phyloP scores from a whole-genome alignment of 2,888 invertebrate genomes.

The Stomorhina lunata region DNA sequence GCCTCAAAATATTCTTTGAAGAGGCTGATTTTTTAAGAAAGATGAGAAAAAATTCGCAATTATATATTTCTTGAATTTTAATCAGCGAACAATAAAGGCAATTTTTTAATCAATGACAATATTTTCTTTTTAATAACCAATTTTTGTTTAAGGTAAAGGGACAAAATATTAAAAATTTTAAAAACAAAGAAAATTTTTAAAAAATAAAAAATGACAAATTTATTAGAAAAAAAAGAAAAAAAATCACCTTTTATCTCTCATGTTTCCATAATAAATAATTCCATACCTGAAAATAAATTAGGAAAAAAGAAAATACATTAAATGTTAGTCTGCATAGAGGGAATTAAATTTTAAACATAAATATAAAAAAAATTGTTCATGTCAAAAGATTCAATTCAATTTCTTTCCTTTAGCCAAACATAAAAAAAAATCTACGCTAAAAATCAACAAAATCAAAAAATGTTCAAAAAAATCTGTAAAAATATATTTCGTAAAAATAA shows the following conservation, averaged over 20 bases:
- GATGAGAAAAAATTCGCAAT: constrained; percentile 39
- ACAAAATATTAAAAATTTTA: background rate
- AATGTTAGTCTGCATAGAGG: background rate
- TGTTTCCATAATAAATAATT: too few relatives aligned
- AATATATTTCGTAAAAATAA: background rate
- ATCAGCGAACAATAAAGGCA: constrained; percentile 51
- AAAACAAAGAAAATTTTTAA: background rate
- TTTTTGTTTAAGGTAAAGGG: constrained; percentile 6
- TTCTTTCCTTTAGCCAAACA: too few relatives aligned
- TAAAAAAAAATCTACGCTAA: too few relatives aligned
- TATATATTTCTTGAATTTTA: constrained; percentile 59
- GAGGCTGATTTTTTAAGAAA: constrained; percentile 6
- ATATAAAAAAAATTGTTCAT: constrained; percentile 6
- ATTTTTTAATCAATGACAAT: constrained; percentile 61
- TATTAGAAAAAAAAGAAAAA: background rate
- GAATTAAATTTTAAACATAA: constrained; percentile 42
- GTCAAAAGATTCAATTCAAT: constrained; percentile 59
- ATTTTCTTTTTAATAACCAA: constrained; percentile 11
- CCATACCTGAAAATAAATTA: background rate
- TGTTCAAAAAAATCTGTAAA: background rate
- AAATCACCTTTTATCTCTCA: background rate
- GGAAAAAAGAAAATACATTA: background rate
- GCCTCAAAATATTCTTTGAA: constrained; percentile 10
- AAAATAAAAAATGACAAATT: background rate
- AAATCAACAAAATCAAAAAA: constrained; percentile 36